Conservation (phyloP, 2,888 invertebrate genomes). For the Galerucella pusilla region DNA sequence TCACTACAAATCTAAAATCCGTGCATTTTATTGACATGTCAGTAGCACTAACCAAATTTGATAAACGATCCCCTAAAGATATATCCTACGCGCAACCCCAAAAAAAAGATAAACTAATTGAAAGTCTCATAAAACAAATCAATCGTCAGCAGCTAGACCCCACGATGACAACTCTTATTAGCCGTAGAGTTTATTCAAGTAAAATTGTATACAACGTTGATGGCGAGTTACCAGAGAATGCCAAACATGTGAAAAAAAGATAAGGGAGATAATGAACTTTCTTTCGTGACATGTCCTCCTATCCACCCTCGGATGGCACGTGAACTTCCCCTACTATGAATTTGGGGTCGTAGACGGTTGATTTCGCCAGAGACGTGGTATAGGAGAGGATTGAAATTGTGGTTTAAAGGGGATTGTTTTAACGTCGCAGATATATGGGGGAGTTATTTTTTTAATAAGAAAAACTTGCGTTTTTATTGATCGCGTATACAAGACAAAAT, state of each 20-base stretch:
- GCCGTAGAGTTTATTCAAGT: slow-evolving; percentile 18
- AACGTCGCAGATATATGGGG: background rate
- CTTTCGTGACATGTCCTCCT: slow-evolving; percentile 32
- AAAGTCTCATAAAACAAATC: slow-evolving; percentile 24
- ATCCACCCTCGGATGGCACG: slow-evolving; percentile 21
- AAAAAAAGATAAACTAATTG: slow-evolving; percentile 19
- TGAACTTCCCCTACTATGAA: slow-evolving; percentile 26
- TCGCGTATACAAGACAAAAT: background rate
- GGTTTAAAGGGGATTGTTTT: slow-evolving; percentile 16
- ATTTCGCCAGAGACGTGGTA: slow-evolving; percentile 35
- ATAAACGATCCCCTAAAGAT: slow-evolving; percentile 16
- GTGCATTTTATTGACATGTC: slow-evolving; percentile 18
- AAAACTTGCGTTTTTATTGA: no score
- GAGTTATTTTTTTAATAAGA: background rate
- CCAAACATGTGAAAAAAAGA: slow-evolving; percentile 38
- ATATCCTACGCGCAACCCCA: slow-evolving; percentile 10
- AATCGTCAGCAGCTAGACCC: slow-evolving; percentile 4
- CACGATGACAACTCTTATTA: slow-evolving; percentile 25
- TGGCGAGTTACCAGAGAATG: slow-evolving; percentile 25
- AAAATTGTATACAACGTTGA: slow-evolving; percentile 9
- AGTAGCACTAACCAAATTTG: slow-evolving; percentile 8
- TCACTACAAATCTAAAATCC: slow-evolving; percentile 7
- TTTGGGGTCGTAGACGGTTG: slow-evolving; percentile 34
- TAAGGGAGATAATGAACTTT: slow-evolving; percentile 38
- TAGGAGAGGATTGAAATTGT: slow-evolving; percentile 9